Evolutionary conservation across 2,888 invertebrate species (phyloP), one percentile per base, ranked within the genome.

Genomic region (Stenichneumon culpator): DNA sequence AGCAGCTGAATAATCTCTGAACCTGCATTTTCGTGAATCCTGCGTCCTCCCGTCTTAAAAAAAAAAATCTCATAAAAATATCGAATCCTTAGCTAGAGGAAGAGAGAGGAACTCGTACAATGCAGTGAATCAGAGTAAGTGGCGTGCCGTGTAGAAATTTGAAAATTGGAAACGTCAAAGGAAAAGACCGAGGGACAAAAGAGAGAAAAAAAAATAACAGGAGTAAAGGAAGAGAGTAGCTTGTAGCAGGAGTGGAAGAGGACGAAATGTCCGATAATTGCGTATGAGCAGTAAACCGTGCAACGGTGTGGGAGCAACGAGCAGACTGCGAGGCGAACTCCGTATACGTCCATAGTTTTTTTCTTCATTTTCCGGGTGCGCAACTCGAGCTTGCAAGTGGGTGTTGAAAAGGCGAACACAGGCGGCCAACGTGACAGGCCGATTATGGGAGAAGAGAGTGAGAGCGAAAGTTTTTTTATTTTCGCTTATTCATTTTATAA

Each of bases 231-330:
- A 67, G 72, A 73, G 70, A 70, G 44, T 50, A 25, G 65, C 63
- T 74, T 69, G 73, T 60, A 70, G 72, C 78, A 75, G 67, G 70
- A 63, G 60, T 70, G 79, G 79, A 83, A 81, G 79, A 88, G 87
- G 88, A 81, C 86, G 86, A 88, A 90, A 89, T 87, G 89, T 87
- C 87, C 90, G 90, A 91, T 92, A 92, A 92, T 90, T 91, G 90
- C 90, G 88, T 89, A 89, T 90, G 89, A 90, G 89, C 90, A 89
- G 87, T 87, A 90, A 91, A 90, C 87, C 88, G 88, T 89, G 88
- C 69, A 52, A 78, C 74, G 86, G 83, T 86, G 60, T 52, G 80
- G 83, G 86, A 73, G 86, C 79, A 85, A 83, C 82, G 72, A 70
- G 75, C 86, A 86, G 80, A 83, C 83, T 87, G 82, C 85, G 86